Evolutionary conservation across 2,797 vertebrate species (phyloP), one percentile per base, ranked within the genome.

Genomic region (Sebastes cheni): DNA sequence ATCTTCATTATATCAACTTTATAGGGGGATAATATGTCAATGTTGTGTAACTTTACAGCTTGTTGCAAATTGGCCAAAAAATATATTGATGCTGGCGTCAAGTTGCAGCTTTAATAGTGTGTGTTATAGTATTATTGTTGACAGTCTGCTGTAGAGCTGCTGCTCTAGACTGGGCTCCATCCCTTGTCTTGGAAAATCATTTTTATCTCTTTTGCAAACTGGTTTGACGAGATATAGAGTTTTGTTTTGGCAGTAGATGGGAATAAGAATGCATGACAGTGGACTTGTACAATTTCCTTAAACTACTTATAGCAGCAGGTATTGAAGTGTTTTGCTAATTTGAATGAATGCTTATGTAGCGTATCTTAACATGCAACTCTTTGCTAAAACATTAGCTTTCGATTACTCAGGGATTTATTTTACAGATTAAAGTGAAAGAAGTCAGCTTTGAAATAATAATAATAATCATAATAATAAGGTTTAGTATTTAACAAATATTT

Each of bases 171-270:
- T 7, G 11, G 30, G 20, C 20, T 34, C 20, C 60, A 0, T 34
- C 30, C 5, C 18, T 62, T 3, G 0, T 62, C 0, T 36, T 22
- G 12, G n/a, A 8, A 0, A 62, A 61, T 61, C 8, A 12, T 0
- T 0, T 34, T 11, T 7, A 32, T 61, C 20, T 61, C 18, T 62
- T n/a, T 34, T 60, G 58, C 27, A 36, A 36, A 22, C 32, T 10
- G 23, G 14, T 16, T 25, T 16, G 13, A 27, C 2, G 25, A 42
- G 22, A 66, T 65, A 29, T 14, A 58, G 55, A 32, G 59, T 61
- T 36, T 64, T 42, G 22, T 18, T 61, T 32, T 10, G 18, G 10
- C 18, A 61, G 59, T 5, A n/a, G 18, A 61, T 25, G 12, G 13
- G 0, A 27, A 27, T 23, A 54, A 54, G 8, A 25, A 58, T 25